phyloP scores from a whole-genome alignment of 2,113 vertebrate species.

The Pavo muticus region DNA sequence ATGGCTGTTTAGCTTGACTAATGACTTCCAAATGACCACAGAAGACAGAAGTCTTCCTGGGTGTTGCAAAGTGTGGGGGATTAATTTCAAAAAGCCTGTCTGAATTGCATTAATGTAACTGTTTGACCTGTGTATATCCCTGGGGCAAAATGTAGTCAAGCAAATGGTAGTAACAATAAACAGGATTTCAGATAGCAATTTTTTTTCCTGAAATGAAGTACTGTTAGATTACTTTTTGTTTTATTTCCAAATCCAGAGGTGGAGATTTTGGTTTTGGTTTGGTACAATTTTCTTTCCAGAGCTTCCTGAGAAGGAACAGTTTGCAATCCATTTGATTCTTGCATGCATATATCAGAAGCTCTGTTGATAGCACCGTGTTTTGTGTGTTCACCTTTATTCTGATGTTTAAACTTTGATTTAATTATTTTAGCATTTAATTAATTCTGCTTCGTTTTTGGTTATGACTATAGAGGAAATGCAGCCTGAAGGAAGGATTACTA shows the following conservation, averaged over 20 bases:
- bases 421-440: background rate
- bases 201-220: background rate
- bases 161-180: background rate
- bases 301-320: background rate
- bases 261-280: background rate
- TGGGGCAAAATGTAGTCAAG: constrained; percentile 30
- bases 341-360: background rate
- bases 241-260: background rate
- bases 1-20: constrained; percentile 76
- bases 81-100: constrained; percentile 70
- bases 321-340: background rate
- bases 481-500: background rate
- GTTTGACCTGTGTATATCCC: constrained; percentile 65
- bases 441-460: background rate
- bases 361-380: background rate
- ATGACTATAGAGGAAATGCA: background rate
- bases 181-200: background rate
- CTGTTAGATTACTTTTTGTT: background rate
- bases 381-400: background rate
- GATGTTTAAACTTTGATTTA: background rate
- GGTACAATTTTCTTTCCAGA: background rate
- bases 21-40: constrained; percentile 74
- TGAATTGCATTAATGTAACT: constrained; percentile 76
- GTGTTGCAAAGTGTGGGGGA: constrained; percentile 36
- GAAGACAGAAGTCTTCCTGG: constrained; percentile 59